These are phyloP conservation scores for Drosophila truncata DNA, from an alignment of 1,140 invertebrate species.

Conservation along the genomic window DNA sequence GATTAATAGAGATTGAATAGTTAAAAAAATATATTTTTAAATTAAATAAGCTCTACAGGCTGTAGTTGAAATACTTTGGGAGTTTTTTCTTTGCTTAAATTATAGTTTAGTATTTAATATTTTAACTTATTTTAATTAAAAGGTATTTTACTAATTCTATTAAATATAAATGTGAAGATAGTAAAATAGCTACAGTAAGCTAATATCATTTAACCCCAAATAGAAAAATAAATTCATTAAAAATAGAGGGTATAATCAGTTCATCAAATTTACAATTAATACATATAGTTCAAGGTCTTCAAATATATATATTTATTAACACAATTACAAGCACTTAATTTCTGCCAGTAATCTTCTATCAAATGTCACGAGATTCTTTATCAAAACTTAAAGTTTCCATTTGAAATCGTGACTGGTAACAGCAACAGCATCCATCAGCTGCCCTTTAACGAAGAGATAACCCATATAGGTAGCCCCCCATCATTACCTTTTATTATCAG, in stretches of 20 bases:
- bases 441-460: slow-evolving; percentile 27
- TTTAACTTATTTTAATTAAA: no score
- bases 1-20: neutral
- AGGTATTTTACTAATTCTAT: neutral
- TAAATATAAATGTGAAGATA: neutral
- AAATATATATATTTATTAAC: no score
- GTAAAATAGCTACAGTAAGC: neutral
- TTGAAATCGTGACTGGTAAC: slow-evolving; percentile 15
- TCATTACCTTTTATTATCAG: slow-evolving; percentile 72
- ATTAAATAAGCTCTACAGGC: no score
- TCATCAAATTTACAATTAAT: neutral
- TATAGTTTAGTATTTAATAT: neutral
- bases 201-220: neutral
- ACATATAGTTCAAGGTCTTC: neutral
- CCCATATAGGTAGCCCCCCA: slow-evolving; percentile 47
- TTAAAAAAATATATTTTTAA: neutral
- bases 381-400: slow-evolving; percentile 45
- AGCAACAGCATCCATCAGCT: neutral
- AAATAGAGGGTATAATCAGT: neutral
- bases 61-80: neutral
- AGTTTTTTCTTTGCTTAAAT: neutral
- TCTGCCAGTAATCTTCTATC: slow-evolving; percentile 1
- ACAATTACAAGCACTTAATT: neutral
- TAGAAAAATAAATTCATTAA: neutral
- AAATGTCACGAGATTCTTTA: slow-evolving; percentile 15